Conservation (phyloP, 2,113 vertebrate species). For the Macheiramphus alcinus region DNA sequence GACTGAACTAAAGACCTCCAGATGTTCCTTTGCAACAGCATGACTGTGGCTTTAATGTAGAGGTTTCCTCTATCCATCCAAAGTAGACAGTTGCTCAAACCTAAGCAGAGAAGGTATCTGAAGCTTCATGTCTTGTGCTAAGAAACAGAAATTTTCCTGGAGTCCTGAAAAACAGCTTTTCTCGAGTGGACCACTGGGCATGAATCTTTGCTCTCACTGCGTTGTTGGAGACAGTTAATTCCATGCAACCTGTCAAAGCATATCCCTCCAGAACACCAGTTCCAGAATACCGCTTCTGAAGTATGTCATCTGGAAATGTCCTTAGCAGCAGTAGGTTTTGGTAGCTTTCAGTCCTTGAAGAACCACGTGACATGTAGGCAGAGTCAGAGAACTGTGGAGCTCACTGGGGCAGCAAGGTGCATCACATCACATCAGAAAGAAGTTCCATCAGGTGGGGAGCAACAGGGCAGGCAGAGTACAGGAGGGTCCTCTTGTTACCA, state of each 20-base stretch:
- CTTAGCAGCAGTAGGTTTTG: neutral
- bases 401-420: neutral
- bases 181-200: neutral
- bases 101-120: neutral
- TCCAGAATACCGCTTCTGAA: neutral
- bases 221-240: neutral
- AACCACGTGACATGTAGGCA: rapidly evolving
- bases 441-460: neutral
- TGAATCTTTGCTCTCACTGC: neutral
- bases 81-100: neutral
- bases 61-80: neutral
- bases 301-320: neutral
- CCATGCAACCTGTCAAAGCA: neutral
- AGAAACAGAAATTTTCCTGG: neutral
- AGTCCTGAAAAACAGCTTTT: neutral
- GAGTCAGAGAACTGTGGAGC: neutral
- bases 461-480: neutral
- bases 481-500: neutral
- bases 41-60: neutral
- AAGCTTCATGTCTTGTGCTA: neutral
- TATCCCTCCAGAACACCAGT: neutral
- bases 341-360: neutral
- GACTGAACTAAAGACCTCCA: neutral
- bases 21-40: neutral
- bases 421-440: neutral